Percentiles rank a stretch among this genome's conserved stretches.
These are phyloP conservation scores for Microctenopoma lineatum DNA, from an alignment of 2,797 vertebrate genomes.

Conservation along the genomic window DNA sequence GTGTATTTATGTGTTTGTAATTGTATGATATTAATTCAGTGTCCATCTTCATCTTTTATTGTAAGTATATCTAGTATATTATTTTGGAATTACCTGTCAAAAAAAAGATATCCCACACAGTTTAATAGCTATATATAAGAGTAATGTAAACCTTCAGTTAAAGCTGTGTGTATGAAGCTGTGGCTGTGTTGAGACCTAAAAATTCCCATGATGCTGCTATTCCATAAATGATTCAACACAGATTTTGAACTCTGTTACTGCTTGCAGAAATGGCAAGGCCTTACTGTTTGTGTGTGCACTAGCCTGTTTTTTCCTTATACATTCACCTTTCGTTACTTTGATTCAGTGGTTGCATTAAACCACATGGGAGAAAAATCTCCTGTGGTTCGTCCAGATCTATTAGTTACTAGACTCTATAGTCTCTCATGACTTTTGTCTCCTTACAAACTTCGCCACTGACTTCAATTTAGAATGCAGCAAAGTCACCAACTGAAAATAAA, in stretches of 20 bases:
- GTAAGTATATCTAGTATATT: neutral
- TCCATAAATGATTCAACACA: conserved; percentile 22
- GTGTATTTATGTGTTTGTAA: too few species aligned
- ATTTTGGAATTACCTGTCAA: neutral
- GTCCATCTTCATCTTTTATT: too few species aligned
- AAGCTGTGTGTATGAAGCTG: neutral
- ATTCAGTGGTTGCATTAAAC: conserved; percentile 53
- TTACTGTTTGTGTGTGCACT: conserved; percentile 19
- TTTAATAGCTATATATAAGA: neutral
- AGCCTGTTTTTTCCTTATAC: conserved; percentile 19
- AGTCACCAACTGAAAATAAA: neutral
- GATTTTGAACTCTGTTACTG: conserved; percentile 13
- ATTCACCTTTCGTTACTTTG: conserved; percentile 29
- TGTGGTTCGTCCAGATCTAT: conserved; percentile 34
- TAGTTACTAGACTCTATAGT: conserved; percentile 1
- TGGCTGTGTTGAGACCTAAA: conserved; percentile 6
- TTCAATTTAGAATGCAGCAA: conserved; percentile 4
- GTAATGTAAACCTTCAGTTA: neutral
- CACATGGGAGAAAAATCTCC: conserved; percentile 33
- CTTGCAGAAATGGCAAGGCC: conserved; percentile 1
- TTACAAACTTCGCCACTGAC: neutral
- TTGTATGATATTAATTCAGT: too few species aligned
- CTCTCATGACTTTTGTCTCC: conserved; percentile 11
- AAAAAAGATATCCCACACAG: neutral
- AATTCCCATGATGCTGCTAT: conserved; percentile 6